Evolutionary conservation across 1,140 invertebrate genomes (phyloP).

Genomic region (Diachasma alloeum): DNA sequence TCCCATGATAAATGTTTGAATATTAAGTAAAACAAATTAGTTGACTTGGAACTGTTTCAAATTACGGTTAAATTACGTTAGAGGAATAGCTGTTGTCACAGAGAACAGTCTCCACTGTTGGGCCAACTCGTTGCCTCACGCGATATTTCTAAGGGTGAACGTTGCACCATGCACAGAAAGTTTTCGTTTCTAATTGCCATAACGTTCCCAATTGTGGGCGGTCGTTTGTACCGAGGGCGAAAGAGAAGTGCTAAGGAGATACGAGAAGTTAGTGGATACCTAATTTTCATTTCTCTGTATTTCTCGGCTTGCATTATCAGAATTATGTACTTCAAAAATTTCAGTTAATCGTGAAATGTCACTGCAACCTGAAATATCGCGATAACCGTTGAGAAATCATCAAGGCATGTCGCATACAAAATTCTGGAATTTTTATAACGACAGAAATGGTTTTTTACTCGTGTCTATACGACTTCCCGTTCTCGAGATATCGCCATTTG

Average conservation of each 20-base stretch:
- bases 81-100: slow-evolving; percentile 18
- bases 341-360: too few species aligned
- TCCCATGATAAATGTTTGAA: not conserved
- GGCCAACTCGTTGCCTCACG: not conserved
- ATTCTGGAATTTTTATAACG: too few species aligned
- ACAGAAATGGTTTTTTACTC: too few species aligned
- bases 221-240: not conserved
- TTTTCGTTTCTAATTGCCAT: slow-evolving; percentile 15
- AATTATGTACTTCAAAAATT: too few species aligned
- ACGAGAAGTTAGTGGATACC: not conserved
- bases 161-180: not conserved
- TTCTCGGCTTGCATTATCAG: too few species aligned
- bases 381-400: too few species aligned
- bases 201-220: not conserved
- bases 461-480: too few species aligned
- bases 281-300: not conserved
- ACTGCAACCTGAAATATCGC: too few species aligned
- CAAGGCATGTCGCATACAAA: too few species aligned
- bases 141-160: not conserved
- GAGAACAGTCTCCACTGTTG: not conserved
- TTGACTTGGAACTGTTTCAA: slow-evolving; percentile 24
- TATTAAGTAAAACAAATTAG: slow-evolving; percentile 20
- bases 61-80: slow-evolving; percentile 22
- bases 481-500: too few species aligned
- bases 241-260: not conserved